phyloP scores from a whole-genome alignment of 2,888 invertebrate genomes.

The Alentia gelatinosa region DNA sequence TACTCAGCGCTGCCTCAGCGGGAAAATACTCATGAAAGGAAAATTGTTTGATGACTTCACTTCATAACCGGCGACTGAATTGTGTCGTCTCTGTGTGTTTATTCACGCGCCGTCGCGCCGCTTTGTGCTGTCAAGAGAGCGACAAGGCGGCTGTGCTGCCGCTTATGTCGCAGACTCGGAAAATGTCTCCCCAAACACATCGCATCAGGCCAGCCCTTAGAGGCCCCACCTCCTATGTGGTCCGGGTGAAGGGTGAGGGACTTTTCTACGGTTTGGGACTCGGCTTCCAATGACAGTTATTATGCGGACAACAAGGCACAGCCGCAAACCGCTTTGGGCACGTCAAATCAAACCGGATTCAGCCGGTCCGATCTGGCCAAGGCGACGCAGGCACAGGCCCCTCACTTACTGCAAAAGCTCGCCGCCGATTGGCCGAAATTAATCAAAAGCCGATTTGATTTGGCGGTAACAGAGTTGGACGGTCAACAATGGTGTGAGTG shows the following conservation, averaged over 20 bases:
- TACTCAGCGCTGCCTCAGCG: background rate
- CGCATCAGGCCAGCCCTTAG: background rate
- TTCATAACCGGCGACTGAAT: background rate
- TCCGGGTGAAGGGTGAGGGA: background rate
- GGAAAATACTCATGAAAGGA: background rate
- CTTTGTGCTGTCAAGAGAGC: background rate
- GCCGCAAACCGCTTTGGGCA: conserved; percentile 12
- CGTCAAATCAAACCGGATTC: conserved; percentile 44
- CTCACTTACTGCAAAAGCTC: conserved; percentile 10
- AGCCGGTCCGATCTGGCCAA: background rate
- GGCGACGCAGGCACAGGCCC: background rate
- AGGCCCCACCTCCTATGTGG: background rate
- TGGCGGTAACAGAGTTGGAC: background rate
- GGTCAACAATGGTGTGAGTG: conserved; percentile 15
- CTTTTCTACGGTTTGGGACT: background rate
- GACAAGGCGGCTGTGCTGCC: background rate
- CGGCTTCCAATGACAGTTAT: conserved; percentile 14
- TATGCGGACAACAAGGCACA: background rate
- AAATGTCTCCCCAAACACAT: background rate
- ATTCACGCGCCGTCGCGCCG: background rate
- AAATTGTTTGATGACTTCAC: background rate
- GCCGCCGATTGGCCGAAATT: background rate
- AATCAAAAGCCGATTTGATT: conserved; percentile 38
- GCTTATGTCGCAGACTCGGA: background rate
- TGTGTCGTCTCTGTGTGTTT: background rate